Base-by-base conservation (phyloP, 2,888 invertebrate genomes). In the Drosophila birchii region DNA sequence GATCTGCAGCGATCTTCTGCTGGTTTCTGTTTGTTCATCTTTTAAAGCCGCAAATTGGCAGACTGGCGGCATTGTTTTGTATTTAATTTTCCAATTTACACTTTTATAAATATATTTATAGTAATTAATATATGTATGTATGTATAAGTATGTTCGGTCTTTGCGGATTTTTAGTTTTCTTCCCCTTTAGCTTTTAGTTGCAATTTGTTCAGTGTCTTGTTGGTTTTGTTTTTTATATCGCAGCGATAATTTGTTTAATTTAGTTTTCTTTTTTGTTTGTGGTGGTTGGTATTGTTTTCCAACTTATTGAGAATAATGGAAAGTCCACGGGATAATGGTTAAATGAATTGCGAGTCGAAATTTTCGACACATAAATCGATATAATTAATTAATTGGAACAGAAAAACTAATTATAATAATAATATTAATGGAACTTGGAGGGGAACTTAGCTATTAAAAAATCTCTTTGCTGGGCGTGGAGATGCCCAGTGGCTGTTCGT, bases 391-490 rank as follows among this genome's bases (percentile, higher is more conserved):
- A 20, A 9, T 3, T 34, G 9, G 9, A 16, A 34, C 45, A 20
- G 16, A 34, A 49, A 49, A 26, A 26, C 1, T 3, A 41, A 39
- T 39, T n/a, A 18, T 11, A 34, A 60, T 39, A 43, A 62, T 60
- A 60, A 64, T 49, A 59, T 45, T 61, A 39, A 45, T 64, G 44
- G 43, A 59, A 38, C 49, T 64, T 74, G 56, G 34, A 62, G 43
- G 51, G 51, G 49, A 16, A 20, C 62, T 59, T 75, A 72, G 39
- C 67, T 72, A 58, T 90, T 94, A 94, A 91, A 94, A 93, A 89
- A 96, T 95, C 93, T 97, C 96, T 93, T 98, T 97, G 88, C 97
- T 97, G 14, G 98, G 97, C 43, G 97, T 98, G 53, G 97, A 97
- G 90, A 98, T 97, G 76, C 97, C 98, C 85, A 96, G 94, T 43